A percentile compares a stretch with the other conserved stretches of the same genome.
Conservation (phyloP, 2,888 invertebrate species). For the Torymus aiolomorphi region DNA sequence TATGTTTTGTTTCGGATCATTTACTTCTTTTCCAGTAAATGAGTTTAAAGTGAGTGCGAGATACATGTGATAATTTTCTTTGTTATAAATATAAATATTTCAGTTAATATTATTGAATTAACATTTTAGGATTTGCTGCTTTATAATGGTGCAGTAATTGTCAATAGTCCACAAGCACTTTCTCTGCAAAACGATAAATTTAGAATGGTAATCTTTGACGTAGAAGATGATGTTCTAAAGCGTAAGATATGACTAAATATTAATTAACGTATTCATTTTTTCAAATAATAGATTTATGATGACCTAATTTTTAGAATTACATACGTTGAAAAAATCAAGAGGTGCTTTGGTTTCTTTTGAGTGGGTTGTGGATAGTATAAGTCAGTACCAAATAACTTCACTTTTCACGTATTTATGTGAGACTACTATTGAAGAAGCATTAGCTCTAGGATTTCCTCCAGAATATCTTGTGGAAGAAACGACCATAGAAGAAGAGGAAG, state of each 20-base stretch:
- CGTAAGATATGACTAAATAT: slow-evolving; percentile 34
- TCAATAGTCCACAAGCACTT: slow-evolving; percentile 59
- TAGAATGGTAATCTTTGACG: slow-evolving; percentile 40
- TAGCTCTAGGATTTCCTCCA: slow-evolving; percentile 62
- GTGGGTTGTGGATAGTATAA: slow-evolving; percentile 69
- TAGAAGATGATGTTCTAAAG: slow-evolving; percentile 31
- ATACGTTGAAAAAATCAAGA: slow-evolving; percentile 49
- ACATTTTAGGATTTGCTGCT: slow-evolving; percentile 64
- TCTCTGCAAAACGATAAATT: slow-evolving; percentile 17
- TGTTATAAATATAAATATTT: not conserved
- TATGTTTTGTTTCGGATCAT: slow-evolving; percentile 66
- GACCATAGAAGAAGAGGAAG: slow-evolving; percentile 49
- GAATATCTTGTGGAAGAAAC: slow-evolving; percentile 61
- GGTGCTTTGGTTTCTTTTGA: slow-evolving; percentile 64
- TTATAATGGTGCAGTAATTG: slow-evolving; percentile 64
- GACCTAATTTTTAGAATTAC: slow-evolving; percentile 39
- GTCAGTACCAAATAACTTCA: slow-evolving; percentile 65
- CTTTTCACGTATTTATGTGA: slow-evolving; percentile 62
- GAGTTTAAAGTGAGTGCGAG: slow-evolving; percentile 64
- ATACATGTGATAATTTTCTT: not conserved
- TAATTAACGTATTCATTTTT: not conserved
- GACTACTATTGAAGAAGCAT: slow-evolving; percentile 58
- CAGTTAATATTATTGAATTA: not conserved
- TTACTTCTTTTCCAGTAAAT: slow-evolving; percentile 59
- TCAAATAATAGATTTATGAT: not conserved